These are phyloP conservation scores for Hoplodrina ambigua DNA, from an alignment of 2,888 invertebrate species.

Conservation along the genomic window DNA sequence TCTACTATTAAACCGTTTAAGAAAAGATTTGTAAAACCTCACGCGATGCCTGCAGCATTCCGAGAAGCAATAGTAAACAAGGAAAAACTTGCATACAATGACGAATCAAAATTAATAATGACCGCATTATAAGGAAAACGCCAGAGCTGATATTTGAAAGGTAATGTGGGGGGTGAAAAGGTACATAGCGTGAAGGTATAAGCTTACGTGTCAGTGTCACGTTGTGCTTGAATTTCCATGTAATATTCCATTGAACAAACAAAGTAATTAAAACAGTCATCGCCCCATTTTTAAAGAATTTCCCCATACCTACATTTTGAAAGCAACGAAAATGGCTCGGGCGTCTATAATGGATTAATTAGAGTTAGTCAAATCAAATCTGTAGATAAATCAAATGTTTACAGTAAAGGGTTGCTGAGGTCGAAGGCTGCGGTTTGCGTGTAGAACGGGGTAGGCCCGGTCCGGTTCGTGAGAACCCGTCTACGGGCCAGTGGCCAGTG, in stretches of 20 bases:
- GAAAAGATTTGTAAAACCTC: slow-evolving; percentile 44
- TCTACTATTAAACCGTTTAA: slow-evolving; percentile 19
- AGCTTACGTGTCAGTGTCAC: background rate
- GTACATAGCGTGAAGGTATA: background rate
- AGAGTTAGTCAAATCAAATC: background rate
- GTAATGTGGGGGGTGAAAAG: slow-evolving; percentile 13
- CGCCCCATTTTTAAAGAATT: background rate
- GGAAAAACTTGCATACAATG: slow-evolving; percentile 56
- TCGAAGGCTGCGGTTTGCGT: slow-evolving; percentile 21
- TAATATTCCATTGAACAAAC: slow-evolving; percentile 4
- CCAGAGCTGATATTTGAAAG: slow-evolving; percentile 18
- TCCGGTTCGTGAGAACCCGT: slow-evolving; percentile 67
- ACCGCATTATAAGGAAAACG: slow-evolving; percentile 49
- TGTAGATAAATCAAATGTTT: background rate
- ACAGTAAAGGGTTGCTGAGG: slow-evolving; percentile 2
- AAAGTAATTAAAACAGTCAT: slow-evolving; percentile 5
- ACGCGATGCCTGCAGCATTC: slow-evolving; percentile 47
- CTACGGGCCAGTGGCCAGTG: slow-evolving; percentile 56
- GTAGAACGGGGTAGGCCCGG: slow-evolving; percentile 68
- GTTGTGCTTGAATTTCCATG: background rate
- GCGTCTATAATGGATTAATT: background rate
- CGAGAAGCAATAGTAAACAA: slow-evolving; percentile 55
- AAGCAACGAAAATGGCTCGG: background rate
- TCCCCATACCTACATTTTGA: background rate
- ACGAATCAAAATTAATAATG: slow-evolving; percentile 59